A percentile compares a stretch with the other conserved stretches of the same genome.
Evolutionary conservation across 2,113 vertebrate genomes (phyloP).

Genomic region (Burhinus bistriatus): DNA sequence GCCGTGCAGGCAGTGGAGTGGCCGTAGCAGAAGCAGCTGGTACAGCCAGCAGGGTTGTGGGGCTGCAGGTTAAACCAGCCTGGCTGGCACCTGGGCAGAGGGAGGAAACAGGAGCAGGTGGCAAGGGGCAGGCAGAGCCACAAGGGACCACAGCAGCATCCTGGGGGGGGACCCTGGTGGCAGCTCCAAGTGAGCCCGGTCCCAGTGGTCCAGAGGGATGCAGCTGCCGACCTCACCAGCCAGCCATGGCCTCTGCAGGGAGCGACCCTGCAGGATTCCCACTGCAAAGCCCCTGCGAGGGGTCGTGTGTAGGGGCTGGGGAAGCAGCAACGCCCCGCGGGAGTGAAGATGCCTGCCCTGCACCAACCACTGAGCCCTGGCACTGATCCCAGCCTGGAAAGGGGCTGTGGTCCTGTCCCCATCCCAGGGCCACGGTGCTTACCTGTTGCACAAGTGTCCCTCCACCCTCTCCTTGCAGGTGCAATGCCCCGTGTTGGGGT

Average conservation of each 20-base stretch:
- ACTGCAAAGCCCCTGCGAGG: neutral
- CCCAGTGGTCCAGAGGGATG: neutral
- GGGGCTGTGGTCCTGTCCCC: neutral
- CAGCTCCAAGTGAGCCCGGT: neutral
- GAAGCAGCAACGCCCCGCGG: rapidly evolving
- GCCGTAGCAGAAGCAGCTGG: constrained; percentile 89
- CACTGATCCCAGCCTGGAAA: neutral
- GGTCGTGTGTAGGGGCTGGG: neutral
- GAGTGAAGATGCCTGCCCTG: rapidly evolving
- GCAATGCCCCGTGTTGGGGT: constrained; percentile 81
- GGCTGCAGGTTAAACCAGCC: constrained; percentile 86
- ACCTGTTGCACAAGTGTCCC: constrained; percentile 87
- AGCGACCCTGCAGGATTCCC: neutral
- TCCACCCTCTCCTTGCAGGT: constrained; percentile 86
- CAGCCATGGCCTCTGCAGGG: neutral
- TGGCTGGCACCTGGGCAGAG: constrained; percentile 81
- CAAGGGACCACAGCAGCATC: neutral
- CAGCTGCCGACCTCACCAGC: neutral
- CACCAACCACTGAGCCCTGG: rapidly evolving
- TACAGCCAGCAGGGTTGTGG: constrained; percentile 80
- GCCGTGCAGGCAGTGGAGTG: constrained; percentile 83
- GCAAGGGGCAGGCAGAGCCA: neutral
- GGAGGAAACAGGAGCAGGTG: neutral
- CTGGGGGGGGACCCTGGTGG: too few species aligned
- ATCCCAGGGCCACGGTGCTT: rapidly evolving